A percentile compares a stretch with the other conserved stretches of the same genome.
Evolutionary conservation across 2,797 vertebrate genomes (phyloP).

Genomic region (Xenentodon cancila): DNA sequence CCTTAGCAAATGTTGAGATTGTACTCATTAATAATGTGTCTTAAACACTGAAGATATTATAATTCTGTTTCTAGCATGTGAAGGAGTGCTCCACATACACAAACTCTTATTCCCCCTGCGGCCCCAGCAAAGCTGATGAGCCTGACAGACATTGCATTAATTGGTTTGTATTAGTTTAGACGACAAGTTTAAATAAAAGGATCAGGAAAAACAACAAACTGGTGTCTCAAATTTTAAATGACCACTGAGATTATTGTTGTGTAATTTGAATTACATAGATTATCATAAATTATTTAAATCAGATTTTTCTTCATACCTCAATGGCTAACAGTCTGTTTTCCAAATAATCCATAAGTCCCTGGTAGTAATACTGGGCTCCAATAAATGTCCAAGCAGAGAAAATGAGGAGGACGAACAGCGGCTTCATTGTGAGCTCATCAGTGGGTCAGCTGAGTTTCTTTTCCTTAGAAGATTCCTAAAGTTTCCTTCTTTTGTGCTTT

Average conservation of each 20-base stretch:
- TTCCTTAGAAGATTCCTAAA: conserved; percentile 31
- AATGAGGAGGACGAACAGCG: conserved; percentile 81
- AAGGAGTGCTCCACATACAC: conserved; percentile 32
- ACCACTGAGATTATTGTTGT: conserved; percentile 3
- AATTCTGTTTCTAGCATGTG: conserved; percentile 38
- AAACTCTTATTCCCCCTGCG: conserved; percentile 40
- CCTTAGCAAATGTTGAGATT: conserved; percentile 41
- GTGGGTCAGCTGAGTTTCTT: conserved; percentile 33
- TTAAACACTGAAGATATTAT: conserved; percentile 28
- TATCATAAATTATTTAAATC: conserved; percentile 6
- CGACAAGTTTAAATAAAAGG: conserved; percentile 40
- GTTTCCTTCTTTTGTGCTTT: conserved; percentile 12
- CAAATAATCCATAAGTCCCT: conserved; percentile 94
- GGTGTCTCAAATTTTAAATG: conserved; percentile 21
- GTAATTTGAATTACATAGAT: conserved; percentile 2
- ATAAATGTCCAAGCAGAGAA: conserved; percentile 77
- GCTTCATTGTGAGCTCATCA: conserved; percentile 72
- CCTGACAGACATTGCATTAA: conserved; percentile 70
- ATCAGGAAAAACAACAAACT: conserved; percentile 11
- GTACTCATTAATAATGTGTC: conserved; percentile 59
- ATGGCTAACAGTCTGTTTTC: conserved; percentile 90
- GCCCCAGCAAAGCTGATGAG: conserved; percentile 59
- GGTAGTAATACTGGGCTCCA: conserved; percentile 87
- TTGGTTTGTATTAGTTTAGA: conserved; percentile 53
- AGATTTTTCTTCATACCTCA: conserved; percentile 86